phyloP scores from a whole-genome alignment of 2,113 vertebrate genomes.

The Larimichthys polyactis region DNA sequence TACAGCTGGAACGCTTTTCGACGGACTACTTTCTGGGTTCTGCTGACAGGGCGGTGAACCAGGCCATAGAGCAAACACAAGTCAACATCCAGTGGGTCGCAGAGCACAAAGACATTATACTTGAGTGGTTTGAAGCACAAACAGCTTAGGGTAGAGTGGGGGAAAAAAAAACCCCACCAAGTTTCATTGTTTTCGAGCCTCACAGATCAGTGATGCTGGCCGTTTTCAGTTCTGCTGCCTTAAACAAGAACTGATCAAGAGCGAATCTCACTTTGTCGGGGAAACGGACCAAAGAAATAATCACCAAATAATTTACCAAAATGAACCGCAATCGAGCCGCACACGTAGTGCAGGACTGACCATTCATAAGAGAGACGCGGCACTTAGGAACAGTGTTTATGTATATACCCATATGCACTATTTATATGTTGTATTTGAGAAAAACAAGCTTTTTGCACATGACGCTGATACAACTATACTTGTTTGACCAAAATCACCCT shows the following conservation, averaged over 20 bases:
- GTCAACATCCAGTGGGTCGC: constrained; percentile 92
- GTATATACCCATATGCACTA: constrained; percentile 23
- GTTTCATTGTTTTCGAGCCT: not conserved
- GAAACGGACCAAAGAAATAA: not conserved
- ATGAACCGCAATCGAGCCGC: not conserved
- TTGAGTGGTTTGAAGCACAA: constrained; percentile 85
- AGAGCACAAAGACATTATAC: constrained; percentile 78
- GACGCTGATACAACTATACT: not conserved
- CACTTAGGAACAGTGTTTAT: constrained; percentile 15
- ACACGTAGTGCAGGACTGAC: not conserved
- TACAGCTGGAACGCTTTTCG: constrained; percentile 88
- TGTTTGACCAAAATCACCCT: not conserved
- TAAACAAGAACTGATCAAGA: not conserved
- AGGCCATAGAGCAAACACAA: constrained; percentile 88
- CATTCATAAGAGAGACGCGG: not conserved
- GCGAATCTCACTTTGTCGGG: not conserved
- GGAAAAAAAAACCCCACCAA: too few species aligned
- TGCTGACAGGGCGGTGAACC: constrained; percentile 74
- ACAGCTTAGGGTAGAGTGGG: not conserved
- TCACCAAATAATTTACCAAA: not conserved
- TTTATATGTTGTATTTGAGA: constrained; percentile 43
- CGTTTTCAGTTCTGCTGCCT: not conserved
- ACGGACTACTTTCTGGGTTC: constrained; percentile 58
- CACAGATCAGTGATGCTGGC: not conserved
- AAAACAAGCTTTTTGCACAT: constrained; percentile 16